Conservation (phyloP, 2,113 vertebrate genomes). For the Upupa epops region DNA sequence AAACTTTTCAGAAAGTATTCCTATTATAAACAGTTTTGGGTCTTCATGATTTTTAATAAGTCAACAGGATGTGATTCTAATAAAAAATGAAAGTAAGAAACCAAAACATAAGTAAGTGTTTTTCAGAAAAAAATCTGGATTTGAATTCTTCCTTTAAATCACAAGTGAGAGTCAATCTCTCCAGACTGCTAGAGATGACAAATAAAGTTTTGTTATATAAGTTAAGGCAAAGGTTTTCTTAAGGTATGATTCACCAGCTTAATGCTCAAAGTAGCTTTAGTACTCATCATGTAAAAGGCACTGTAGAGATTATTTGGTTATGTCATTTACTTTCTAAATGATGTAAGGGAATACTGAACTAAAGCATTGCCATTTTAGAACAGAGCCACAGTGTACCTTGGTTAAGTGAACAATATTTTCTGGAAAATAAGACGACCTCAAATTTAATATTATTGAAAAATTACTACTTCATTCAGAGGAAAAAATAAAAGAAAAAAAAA, state of each 20-base stretch:
- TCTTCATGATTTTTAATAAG: not conserved
- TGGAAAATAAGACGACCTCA: not conserved
- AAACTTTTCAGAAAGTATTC: not conserved
- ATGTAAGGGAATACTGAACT: not conserved
- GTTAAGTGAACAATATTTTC: not conserved
- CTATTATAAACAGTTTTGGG: not conserved
- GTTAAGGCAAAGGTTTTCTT: not conserved
- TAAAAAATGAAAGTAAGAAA: not conserved
- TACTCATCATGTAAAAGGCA: not conserved
- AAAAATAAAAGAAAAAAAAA: not conserved
- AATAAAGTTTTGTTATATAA: not conserved
- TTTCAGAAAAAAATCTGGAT: not conserved
- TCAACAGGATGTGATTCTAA: not conserved
- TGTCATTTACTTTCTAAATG: not conserved
- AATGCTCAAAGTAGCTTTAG: not conserved
- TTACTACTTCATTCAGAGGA: not conserved
- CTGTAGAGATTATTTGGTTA: not conserved
- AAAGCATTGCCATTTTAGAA: not conserved
- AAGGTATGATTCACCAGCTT: not conserved
- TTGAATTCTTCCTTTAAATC: not conserved
- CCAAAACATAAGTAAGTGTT: not conserved
- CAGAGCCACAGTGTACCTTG: not conserved
- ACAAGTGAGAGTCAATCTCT: not conserved
- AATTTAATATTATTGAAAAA: not conserved
- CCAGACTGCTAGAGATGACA: not conserved